Percentiles rank a stretch among this genome's conserved stretches.
These are phyloP conservation scores for Myoxocephalus aenaeus DNA, from an alignment of 2,797 vertebrate species.

Conservation along the genomic window DNA sequence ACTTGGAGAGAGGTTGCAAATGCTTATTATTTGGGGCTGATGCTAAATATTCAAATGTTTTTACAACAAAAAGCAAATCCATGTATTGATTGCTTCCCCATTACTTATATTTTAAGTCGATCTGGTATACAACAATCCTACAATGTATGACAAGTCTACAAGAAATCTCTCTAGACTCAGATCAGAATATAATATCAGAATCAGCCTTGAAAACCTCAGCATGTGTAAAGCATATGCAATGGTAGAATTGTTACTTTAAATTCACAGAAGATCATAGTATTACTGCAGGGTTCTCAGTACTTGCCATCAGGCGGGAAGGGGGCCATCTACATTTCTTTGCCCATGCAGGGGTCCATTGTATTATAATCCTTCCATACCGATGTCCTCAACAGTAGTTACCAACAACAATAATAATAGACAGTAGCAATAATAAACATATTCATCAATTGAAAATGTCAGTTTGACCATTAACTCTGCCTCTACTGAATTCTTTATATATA, in stretches of 20 bases:
- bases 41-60: background rate
- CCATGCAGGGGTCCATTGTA: background rate
- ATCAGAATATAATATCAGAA: no score
- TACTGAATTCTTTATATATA: background rate
- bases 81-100: background rate
- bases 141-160: background rate
- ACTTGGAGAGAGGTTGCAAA: background rate
- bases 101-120: no score
- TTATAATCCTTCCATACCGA: background rate
- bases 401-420: background rate
- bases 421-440: background rate
- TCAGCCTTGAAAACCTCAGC: no score
- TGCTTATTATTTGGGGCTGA: background rate
- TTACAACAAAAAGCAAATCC: slow-evolving; percentile 1
- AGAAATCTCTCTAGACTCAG: no score
- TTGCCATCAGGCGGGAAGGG: no score
- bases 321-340: background rate
- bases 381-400: background rate
- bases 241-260: no score
- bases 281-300: no score
- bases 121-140: background rate
- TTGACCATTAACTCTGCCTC: background rate
- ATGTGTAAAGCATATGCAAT: no score
- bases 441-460: background rate
- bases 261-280: no score